Base-by-base conservation (phyloP, 2,113 vertebrate species). In the Erythrocercus mccallii region DNA sequence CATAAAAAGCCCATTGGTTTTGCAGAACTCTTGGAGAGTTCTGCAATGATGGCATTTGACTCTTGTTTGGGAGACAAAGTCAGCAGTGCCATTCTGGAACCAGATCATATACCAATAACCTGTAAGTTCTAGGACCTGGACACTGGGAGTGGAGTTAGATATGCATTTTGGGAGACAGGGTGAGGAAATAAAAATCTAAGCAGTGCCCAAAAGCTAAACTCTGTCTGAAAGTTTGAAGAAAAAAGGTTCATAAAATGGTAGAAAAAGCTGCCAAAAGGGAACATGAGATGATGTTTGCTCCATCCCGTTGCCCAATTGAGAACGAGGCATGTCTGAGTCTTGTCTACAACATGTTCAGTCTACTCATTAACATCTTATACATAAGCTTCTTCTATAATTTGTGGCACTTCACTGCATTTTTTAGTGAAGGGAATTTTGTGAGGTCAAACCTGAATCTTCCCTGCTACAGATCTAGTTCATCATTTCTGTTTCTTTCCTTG, bases 251-350 rank as follows among this genome's bases (percentile, higher is more conserved):
- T 25, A 20, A 48, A 81, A 35, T 31, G 9, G 4, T 48, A 77
- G 31, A 45, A 79, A 90, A 85, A 64, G 51, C 45, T n/a, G 20
- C 7, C 48, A 56, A 60, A 88, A 77, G 8, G 45, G 15, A 72
- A 16, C 5, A 33, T 10, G 21, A 84, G 6, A 24, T 33, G 5
- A 18, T 16, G 5, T 48, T 86, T 88, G 8, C 33, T 74, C 14
- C 35, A 81, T 28, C 12, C 27, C 0, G 0, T 80, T 50, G n/a
- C 16, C 7, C 10, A 44, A 21, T 0, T 58, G 38, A 81, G 23
- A 69, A 58, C 78, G 11, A 11, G 5, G 22, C 5, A 5, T 9
- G 2, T 42, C 18, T 42, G 21, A 33, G 48, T 88, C 25, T 72
- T 86, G 19, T 23, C 33, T 71, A 15, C 35, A 68, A 15, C 5